Conservation (phyloP, 2,797 vertebrate species). For the Fratercula arctica region DNA sequence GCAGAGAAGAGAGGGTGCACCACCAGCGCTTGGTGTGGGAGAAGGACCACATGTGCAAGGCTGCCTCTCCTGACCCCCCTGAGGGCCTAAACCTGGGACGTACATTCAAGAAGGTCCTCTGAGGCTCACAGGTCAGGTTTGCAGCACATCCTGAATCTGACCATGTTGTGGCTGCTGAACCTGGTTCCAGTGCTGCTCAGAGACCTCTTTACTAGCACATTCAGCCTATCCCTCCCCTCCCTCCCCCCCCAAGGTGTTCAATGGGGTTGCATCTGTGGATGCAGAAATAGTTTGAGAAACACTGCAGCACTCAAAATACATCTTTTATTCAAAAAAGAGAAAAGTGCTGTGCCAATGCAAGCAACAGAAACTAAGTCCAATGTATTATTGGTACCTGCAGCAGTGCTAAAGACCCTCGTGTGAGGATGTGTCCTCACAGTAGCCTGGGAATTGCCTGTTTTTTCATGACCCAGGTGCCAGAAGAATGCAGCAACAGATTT, state of each 20-base stretch:
- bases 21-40: background rate
- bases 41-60: background rate
- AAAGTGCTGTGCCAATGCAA: background rate
- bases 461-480: background rate
- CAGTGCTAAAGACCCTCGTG: background rate
- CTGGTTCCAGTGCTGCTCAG: background rate
- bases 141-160: background rate
- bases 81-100: background rate
- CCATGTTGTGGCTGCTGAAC: accelerated
- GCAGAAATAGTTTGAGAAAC: background rate
- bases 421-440: background rate
- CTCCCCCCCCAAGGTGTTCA: background rate
- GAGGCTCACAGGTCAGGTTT: background rate
- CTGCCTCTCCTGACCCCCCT: accelerated
- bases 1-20: background rate
- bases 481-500: background rate
- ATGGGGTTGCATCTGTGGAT: background rate
- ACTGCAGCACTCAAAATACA: background rate
- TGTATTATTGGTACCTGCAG: background rate
- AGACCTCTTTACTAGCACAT: background rate
- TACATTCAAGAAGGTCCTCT: background rate
- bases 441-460: background rate
- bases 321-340: background rate
- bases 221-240: background rate
- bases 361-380: background rate